phyloP scores from a whole-genome alignment of 2,797 vertebrate species.

The Ceryle rudis region DNA sequence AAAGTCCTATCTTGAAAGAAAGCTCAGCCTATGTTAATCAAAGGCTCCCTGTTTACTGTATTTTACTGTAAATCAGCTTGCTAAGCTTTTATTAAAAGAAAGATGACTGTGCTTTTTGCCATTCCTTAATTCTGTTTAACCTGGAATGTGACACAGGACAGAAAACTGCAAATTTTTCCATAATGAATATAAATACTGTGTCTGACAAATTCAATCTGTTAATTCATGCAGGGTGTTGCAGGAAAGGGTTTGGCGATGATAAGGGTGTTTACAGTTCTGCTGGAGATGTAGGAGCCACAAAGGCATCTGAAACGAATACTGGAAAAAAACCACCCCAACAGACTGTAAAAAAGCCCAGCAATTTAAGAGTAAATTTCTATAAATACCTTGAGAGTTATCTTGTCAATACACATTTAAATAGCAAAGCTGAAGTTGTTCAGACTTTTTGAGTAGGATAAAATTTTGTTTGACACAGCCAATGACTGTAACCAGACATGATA shows the following conservation, averaged over 20 bases:
- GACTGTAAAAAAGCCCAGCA: not conserved
- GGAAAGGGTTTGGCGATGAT: not conserved
- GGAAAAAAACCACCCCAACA: not conserved
- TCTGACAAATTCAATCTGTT: not conserved
- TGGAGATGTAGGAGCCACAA: not conserved
- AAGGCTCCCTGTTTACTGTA: not conserved
- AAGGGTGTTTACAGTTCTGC: not conserved
- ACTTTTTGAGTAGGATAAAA: not conserved
- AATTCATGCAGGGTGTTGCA: not conserved
- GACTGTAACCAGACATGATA: not conserved
- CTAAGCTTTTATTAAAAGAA: not conserved
- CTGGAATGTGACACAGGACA: not conserved
- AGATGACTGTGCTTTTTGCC: not conserved
- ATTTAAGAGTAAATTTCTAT: not conserved
- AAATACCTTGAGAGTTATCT: not conserved
- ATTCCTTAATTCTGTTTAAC: not conserved
- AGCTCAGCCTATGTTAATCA: not conserved
- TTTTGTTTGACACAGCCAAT: not conserved
- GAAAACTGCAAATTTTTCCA: not conserved
- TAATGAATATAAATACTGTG: not conserved
- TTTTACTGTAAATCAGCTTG: not conserved
- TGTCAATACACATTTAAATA: not conserved
- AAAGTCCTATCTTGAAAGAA: not conserved
- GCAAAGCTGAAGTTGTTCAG: not conserved
- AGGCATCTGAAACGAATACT: not conserved